Percentiles rank a stretch among this genome's conserved stretches.
These are phyloP conservation scores for Metallyticus violacea DNA, from an alignment of 2,888 invertebrate species.

Conservation along the genomic window DNA sequence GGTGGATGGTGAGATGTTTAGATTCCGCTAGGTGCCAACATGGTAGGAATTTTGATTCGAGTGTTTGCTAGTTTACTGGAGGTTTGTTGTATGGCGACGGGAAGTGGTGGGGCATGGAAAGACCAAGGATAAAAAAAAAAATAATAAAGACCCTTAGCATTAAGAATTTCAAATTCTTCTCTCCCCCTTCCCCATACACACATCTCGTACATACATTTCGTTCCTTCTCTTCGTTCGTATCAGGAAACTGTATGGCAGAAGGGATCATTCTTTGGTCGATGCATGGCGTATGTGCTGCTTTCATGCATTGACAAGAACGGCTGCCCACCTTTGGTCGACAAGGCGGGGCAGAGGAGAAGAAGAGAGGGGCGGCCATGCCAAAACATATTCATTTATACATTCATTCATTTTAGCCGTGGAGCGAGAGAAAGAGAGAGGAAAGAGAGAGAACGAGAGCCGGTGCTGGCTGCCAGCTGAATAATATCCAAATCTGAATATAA, in stretches of 20 bases:
- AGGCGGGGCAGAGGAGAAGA: conserved; percentile 4
- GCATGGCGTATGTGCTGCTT: conserved; percentile 20
- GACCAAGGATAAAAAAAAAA: not conserved
- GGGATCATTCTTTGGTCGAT: not conserved
- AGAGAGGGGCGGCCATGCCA: conserved; percentile 28
- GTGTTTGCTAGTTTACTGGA: conserved; percentile 15
- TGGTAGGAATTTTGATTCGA: conserved; percentile 15
- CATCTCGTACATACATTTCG: conserved; percentile 9
- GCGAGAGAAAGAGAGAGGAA: not conserved
- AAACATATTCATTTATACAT: conserved; percentile 35
- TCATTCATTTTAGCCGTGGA: conserved; percentile 30
- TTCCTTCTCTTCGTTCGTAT: not conserved
- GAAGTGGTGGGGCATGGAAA: conserved; percentile 1
- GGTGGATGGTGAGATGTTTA: conserved; percentile 13
- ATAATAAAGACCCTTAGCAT: not conserved
- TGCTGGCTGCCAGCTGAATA: conserved; percentile 23
- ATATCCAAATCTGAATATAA: conserved; percentile 33
- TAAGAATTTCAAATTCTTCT: conserved; percentile 12
- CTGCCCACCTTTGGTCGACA: not conserved
- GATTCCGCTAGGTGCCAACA: conserved; percentile 19
- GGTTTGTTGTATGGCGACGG: conserved; percentile 2
- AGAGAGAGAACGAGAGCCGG: not conserved
- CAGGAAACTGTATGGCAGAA: not conserved
- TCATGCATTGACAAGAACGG: conserved; percentile 24
- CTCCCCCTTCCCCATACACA: not conserved